phyloP scores from a whole-genome alignment of 2,113 vertebrate species.

The Blennius ocellaris region DNA sequence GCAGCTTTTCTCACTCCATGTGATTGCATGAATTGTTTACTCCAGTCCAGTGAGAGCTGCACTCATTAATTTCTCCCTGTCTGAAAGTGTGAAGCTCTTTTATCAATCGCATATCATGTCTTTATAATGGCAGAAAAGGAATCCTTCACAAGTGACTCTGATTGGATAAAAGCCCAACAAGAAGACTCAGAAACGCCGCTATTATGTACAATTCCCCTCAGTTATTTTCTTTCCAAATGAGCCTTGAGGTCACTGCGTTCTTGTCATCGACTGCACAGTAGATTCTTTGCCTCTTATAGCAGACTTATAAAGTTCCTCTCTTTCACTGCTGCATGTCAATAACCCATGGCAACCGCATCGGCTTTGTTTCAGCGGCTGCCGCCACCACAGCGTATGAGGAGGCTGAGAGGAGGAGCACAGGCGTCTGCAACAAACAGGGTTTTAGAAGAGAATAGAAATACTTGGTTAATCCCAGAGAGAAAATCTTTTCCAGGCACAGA shows the following conservation, averaged over 20 bases:
- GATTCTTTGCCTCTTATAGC: conserved; percentile 40
- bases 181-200: neutral
- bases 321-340: conserved; percentile 48
- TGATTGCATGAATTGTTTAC: conserved; percentile 8
- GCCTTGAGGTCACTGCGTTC: conserved; percentile 29
- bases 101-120: neutral
- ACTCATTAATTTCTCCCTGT: neutral
- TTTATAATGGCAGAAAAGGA: conserved; percentile 3
- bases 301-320: conserved; percentile 48
- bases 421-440: neutral
- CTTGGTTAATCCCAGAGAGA: too few species aligned
- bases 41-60: neutral
- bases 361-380: conserved; percentile 54
- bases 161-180: conserved; percentile 1
- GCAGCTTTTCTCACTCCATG: neutral
- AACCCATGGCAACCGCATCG: conserved; percentile 59
- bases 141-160: neutral
- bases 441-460: too few species aligned
- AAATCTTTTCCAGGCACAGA: conserved; percentile 4
- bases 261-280: conserved; percentile 27
- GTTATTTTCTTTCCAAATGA: neutral
- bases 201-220: conserved; percentile 12
- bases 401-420: conserved; percentile 21
- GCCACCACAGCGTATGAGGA: conserved; percentile 21
- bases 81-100: neutral